Percentiles rank a stretch among this genome's conserved stretches.
These are phyloP conservation scores for Paedocypris sp. DNA, from an alignment of 2,113 vertebrate genomes.

Conservation along the genomic window DNA sequence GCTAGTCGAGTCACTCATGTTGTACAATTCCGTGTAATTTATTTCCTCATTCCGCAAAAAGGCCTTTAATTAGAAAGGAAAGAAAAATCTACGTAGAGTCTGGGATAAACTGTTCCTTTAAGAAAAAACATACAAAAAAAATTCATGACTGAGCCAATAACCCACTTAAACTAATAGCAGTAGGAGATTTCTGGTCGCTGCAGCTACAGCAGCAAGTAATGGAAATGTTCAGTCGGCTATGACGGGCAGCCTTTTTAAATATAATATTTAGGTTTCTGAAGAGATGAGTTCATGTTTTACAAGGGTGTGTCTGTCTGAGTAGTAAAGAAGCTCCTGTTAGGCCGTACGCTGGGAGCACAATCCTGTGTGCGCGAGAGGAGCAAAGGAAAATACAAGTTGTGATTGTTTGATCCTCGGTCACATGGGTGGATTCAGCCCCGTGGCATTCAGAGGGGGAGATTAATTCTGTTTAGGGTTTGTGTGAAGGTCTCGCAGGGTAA, in stretches of 20 bases:
- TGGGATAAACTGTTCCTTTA: not conserved
- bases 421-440: not conserved
- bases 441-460: not conserved
- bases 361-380: not conserved
- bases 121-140: slow-evolving; percentile 10
- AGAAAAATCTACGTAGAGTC: no score
- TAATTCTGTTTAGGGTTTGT: not conserved
- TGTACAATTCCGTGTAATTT: no score
- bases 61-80: no score
- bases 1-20: no score
- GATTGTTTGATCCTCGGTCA: not conserved
- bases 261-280: slow-evolving; percentile 21
- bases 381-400: slow-evolving; percentile 27
- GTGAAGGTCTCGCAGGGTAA: not conserved
- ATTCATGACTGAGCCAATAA: not conserved
- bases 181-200: not conserved
- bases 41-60: no score
- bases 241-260: not conserved
- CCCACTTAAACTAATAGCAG: slow-evolving; percentile 12
- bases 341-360: not conserved
- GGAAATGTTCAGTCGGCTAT: slow-evolving; percentile 8
- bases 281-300: slow-evolving; percentile 20
- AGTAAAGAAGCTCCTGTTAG: slow-evolving; percentile 10
- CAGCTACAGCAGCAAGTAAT: slow-evolving; percentile 6
- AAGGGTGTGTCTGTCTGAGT: slow-evolving; percentile 24